Evolutionary conservation across 2,888 invertebrate genomes (phyloP), one percentile per base, ranked within the genome.

Genomic region (Orthosia cruda): DNA sequence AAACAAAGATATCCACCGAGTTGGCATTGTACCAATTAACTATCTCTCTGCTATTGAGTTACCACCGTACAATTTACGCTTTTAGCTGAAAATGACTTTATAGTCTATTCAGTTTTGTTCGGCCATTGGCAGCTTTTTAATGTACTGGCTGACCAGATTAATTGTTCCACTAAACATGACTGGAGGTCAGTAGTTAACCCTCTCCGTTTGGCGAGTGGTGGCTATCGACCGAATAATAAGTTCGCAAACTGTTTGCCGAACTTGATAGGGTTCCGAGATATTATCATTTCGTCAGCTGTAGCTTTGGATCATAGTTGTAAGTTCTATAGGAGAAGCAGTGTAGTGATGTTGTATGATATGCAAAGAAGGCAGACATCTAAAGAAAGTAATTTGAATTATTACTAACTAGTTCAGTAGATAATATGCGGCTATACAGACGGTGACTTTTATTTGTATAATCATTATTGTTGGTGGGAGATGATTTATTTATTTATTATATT

Each of bases 21-120:
- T 92, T 96, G 95, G 95, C 96, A 92, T 92, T 89, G 91, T 89
- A 95, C 95, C 95, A 96, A 95, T 94, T 94, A 94, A 89, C 91
- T 88, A 91, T 91, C 90, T 92, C 88, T 88, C 87, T 87, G 88
- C 90, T 92, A 92, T 92, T 90, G 91, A 92, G 91, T 92, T 93
- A 92, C 90, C 86, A 87, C 88, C 78, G 86, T 89, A 92, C 90
- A 93, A 94, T 94, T 95, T 93, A 94, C 91, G 93, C 89, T 92
- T 91, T 91, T 89, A 91, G 88, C 92, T 94, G 95, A 90, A 93
- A 93, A 92, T 93, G 95, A 94, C 93, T 94, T 92, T 91, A 93
- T 93, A 90, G 93, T 88, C 91, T 89, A 92, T 93, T 93, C 89
- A 89, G 90, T 90, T 90, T 88, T 78, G 89, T 80, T 87, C 87